These are phyloP conservation scores for Lithophane leautieri DNA, from an alignment of 2,888 invertebrate species.

Conservation along the genomic window DNA sequence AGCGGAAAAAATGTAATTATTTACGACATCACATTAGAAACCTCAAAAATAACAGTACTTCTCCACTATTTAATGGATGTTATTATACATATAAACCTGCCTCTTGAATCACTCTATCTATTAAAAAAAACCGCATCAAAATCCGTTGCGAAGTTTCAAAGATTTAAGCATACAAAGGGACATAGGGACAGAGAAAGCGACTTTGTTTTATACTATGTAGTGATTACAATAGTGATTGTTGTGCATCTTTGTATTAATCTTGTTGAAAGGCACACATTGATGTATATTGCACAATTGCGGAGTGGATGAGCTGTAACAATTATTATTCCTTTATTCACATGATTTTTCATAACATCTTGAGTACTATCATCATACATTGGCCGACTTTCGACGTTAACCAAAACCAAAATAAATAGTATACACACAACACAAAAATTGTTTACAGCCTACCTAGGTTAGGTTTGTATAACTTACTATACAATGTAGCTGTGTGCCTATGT, in stretches of 20 bases:
- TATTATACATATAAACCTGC: too few species aligned
- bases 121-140: too few species aligned
- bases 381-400: background rate
- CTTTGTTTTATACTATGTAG: too few species aligned
- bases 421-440: too few species aligned
- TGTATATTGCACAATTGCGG: background rate
- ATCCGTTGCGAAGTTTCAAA: too few species aligned
- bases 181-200: too few species aligned
- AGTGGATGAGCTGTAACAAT: background rate
- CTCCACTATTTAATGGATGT: too few species aligned
- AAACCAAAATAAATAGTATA: background rate
- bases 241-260: background rate
- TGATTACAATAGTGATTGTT: conserved; percentile 2
- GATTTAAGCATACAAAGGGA: too few species aligned
- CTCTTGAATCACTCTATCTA: too few species aligned
- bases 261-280: background rate
- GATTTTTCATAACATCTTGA: background rate
- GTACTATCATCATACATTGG: background rate
- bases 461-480: background rate
- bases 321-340: background rate
- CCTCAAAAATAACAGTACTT: too few species aligned
- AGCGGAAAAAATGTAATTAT: too few species aligned
- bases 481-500: background rate
- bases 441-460: background rate
- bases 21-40: too few species aligned